Percentiles rank a stretch among this genome's conserved stretches.
Conservation (phyloP, 2,113 vertebrate genomes). For the Xenopus tropicalis region UCB_Xtro_10.0 CM004443.2:159449501-159450000, state of each 20-base stretch:
- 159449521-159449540: slow-evolving; percentile 30
- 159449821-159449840: no score
- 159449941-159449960: no score
- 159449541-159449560: slow-evolving; percentile 44
- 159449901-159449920: no score
- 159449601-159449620: slow-evolving; percentile 21
- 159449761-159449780: background rate
- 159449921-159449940: no score
- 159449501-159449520: slow-evolving; percentile 29
- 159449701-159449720: background rate
- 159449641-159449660: background rate
- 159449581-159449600: slow-evolving; percentile 34
- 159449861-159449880: no score
- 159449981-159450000: no score
- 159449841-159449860: no score
- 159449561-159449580: slow-evolving; percentile 28
- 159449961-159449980: no score
- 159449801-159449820: no score
- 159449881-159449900: no score
- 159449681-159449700: background rate
- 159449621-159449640: slow-evolving; percentile 26
- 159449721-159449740: background rate
- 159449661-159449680: background rate
- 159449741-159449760: background rate
- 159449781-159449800: no score